phyloP scores from a whole-genome alignment of 2,797 vertebrate genomes.

The Mergus octosetaceus region DNA sequence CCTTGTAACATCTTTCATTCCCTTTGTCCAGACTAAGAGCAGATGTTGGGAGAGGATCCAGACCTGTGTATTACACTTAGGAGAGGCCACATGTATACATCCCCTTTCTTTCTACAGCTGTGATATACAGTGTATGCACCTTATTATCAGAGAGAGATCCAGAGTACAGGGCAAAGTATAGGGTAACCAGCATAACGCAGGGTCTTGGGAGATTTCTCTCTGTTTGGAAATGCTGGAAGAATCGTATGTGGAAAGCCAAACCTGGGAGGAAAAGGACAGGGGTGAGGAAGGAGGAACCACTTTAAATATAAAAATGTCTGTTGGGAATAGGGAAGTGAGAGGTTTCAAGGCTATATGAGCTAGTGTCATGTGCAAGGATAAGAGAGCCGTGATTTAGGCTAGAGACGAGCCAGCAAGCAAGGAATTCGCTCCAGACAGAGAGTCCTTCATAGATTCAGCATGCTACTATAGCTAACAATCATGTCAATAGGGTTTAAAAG shows the following conservation, averaged over 20 bases:
- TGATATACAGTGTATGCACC: background rate
- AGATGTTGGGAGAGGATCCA: conserved; percentile 68
- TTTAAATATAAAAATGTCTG: background rate
- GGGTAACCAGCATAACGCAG: background rate
- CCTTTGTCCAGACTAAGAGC: conserved; percentile 36
- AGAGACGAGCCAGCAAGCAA: background rate
- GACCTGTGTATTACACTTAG: background rate
- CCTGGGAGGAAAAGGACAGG: background rate
- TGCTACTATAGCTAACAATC: conserved; percentile 19
- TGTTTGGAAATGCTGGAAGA: background rate
- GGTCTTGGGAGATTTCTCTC: background rate
- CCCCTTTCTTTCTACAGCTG: conserved; percentile 41
- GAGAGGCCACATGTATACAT: conserved; percentile 32
- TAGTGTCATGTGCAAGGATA: background rate
- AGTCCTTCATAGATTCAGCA: background rate
- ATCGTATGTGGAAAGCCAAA: conserved; percentile 1
- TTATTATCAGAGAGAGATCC: background rate
- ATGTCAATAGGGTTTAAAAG: conserved; percentile 60
- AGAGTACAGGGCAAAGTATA: background rate
- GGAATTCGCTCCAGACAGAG: conserved; percentile 35
- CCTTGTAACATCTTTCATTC: background rate
- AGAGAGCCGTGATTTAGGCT: conserved; percentile 23
- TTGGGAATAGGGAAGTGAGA: background rate
- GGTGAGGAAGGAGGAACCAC: background rate
- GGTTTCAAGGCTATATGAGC: conserved; percentile 19